Conservation (phyloP, 1,140 invertebrate species). For the Ylistrum balloti region DNA sequence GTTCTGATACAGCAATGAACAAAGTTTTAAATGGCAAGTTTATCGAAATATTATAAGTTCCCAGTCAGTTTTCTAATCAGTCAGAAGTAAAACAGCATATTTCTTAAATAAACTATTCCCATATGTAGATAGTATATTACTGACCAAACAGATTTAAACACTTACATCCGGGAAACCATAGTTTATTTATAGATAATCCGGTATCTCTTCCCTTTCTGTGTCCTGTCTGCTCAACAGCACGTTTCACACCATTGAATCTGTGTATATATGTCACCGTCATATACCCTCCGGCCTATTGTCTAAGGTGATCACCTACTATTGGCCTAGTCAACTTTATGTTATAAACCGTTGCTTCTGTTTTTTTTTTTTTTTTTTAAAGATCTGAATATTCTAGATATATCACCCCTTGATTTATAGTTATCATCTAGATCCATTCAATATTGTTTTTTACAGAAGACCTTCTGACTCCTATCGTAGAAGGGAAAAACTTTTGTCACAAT, state of each 20-base stretch:
- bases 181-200: background rate
- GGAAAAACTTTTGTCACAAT: too few species aligned
- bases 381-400: too few species aligned
- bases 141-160: background rate
- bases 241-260: background rate
- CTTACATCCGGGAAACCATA: background rate
- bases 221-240: background rate
- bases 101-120: background rate
- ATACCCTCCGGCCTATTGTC: background rate
- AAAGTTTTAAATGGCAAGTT: too few species aligned
- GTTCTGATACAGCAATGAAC: background rate
- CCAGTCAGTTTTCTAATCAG: background rate
- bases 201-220: background rate
- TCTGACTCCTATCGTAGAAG: too few species aligned
- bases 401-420: too few species aligned
- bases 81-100: background rate
- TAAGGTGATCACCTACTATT: background rate
- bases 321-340: background rate
- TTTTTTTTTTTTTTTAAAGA: too few species aligned
- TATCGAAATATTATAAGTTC: too few species aligned
- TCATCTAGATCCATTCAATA: too few species aligned
- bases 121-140: background rate
- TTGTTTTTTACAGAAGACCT: too few species aligned
- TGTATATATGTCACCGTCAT: background rate
- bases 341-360: too few species aligned